These are phyloP conservation scores for Cephus runcator DNA, from an alignment of 2,888 invertebrate genomes.

Conservation along the genomic window DNA sequence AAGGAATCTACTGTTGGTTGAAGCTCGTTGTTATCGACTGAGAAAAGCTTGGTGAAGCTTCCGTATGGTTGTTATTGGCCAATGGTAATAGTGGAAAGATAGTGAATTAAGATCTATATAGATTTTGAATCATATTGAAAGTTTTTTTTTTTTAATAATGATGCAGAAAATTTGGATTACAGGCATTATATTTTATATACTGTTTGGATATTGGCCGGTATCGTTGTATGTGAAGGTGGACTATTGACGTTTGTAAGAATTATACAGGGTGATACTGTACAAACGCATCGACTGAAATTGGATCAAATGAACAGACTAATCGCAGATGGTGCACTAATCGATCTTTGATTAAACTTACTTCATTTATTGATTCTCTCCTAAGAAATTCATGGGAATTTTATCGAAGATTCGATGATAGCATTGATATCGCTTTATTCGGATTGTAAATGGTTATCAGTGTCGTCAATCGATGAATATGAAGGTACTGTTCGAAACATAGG, in stretches of 20 bases:
- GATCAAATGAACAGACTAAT: no score
- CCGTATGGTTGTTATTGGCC: neutral
- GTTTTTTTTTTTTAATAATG: no score
- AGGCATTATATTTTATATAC: neutral
- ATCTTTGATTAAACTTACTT: neutral
- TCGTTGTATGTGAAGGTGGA: neutral
- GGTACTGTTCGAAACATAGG: no score
- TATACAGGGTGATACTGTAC: neutral
- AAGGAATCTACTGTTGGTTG: slow-evolving; percentile 34
- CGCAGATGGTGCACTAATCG: neutral
- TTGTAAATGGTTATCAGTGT: no score
- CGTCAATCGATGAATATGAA: no score
- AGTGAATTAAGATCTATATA: neutral
- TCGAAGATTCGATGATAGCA: no score
- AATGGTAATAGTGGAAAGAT: neutral
- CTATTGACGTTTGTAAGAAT: neutral
- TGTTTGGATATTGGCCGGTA: neutral
- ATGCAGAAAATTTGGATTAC: neutral
- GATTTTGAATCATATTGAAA: neutral
- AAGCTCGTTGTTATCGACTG: neutral
- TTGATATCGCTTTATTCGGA: no score
- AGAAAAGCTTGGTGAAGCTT: slow-evolving; percentile 9
- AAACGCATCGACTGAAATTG: neutral
- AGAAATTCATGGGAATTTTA: no score
- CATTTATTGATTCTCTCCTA: neutral